Conservation (phyloP, 1,140 invertebrate genomes). For the Orius insidiosus region DNA sequence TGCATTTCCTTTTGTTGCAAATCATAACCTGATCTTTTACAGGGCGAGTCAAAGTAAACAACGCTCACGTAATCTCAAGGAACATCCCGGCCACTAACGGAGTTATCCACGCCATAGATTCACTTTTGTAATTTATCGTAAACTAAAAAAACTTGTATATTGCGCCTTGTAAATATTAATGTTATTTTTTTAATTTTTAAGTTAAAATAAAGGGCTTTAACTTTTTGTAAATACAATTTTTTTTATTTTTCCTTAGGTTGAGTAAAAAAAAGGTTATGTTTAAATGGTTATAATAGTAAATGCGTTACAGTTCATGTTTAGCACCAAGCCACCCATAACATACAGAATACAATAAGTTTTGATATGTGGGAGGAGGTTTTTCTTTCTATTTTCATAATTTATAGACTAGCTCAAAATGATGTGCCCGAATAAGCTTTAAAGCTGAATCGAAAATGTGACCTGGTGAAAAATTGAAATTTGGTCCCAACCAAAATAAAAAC, state of each 20-base stretch:
- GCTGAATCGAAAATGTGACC: no score
- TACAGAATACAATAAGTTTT: conserved; percentile 10
- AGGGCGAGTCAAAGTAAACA: conserved; percentile 40
- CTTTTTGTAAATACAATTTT: no score
- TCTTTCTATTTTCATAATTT: not conserved
- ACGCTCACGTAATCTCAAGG: conserved; percentile 46
- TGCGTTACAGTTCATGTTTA: conserved; percentile 12
- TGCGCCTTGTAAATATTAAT: conserved; percentile 9
- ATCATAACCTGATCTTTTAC: conserved; percentile 22
- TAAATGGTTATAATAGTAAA: not conserved
- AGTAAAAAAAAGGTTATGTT: not conserved
- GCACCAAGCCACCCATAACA: conserved; percentile 16
- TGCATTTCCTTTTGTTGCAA: conserved; percentile 2
- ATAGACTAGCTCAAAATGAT: conserved; percentile 1
- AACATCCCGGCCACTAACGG: conserved; percentile 77
- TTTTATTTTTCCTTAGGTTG: not conserved
- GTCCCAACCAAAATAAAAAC: not conserved
- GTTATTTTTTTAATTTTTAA: conserved; percentile 9
- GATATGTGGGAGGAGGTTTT: conserved; percentile 12
- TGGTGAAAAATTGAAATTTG: not conserved
- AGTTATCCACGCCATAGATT: conserved; percentile 70
- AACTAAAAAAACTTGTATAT: not conserved
- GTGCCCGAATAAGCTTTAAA: not conserved
- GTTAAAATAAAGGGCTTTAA: no score
- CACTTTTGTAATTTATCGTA: conserved; percentile 33